These are phyloP conservation scores for Orussus abietinus DNA, from an alignment of 1,140 invertebrate species.

Conservation along the genomic window DNA sequence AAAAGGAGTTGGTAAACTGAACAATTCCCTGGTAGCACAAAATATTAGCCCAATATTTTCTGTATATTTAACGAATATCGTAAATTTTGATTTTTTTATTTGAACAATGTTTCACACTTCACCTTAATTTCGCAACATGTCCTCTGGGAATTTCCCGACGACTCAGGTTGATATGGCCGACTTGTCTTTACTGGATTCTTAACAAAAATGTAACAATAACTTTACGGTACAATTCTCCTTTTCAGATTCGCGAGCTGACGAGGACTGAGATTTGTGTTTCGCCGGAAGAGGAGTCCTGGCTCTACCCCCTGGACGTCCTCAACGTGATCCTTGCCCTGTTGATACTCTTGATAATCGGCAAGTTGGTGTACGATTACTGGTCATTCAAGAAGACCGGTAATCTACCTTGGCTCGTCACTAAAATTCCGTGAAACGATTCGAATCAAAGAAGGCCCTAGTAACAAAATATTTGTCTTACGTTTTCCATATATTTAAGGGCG, in stretches of 20 bases:
- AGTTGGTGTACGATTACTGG: slow-evolving; percentile 78
- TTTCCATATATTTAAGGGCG: neutral
- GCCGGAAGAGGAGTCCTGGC: slow-evolving; percentile 50
- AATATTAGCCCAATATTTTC: no score
- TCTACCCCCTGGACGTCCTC: slow-evolving; percentile 66
- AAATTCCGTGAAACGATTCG: slow-evolving; percentile 57
- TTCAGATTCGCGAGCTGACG: slow-evolving; percentile 65
- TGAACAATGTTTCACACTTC: slow-evolving; percentile 1
- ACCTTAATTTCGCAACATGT: slow-evolving; percentile 1
- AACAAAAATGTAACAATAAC: no score
- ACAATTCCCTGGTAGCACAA: no score
- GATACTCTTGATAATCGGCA: slow-evolving; percentile 67
- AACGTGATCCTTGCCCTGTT: slow-evolving; percentile 65
- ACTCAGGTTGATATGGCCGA: no score
- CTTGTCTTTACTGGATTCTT: no score
- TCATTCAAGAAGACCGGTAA: slow-evolving; percentile 72
- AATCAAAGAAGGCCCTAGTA: slow-evolving; percentile 2
- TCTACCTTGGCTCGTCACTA: slow-evolving; percentile 75
- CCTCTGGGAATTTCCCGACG: slow-evolving; percentile 34
- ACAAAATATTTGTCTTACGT: slow-evolving; percentile 2
- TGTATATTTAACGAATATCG: no score
- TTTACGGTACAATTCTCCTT: no score
- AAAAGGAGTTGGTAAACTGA: no score
- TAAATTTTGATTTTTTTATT: no score
- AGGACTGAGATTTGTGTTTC: slow-evolving; percentile 64